Conservation (phyloP, 2,113 vertebrate genomes). For the Heterochromis multidens region DNA sequence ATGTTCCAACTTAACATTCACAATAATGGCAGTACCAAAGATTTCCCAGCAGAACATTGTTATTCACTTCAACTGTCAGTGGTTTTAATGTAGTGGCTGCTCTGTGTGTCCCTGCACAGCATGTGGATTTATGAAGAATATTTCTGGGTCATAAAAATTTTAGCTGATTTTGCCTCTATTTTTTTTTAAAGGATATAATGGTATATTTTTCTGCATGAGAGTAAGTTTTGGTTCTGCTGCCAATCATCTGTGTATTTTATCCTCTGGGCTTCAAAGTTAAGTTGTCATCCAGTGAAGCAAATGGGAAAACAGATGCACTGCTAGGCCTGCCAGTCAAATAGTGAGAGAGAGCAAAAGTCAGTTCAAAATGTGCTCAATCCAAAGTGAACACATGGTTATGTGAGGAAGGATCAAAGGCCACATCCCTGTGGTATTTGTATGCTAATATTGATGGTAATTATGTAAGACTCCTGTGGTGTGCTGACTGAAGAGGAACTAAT, state of each 20-base stretch:
- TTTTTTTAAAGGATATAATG: constrained; percentile 6
- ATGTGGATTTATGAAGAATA: not conserved
- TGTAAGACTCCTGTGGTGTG: not conserved
- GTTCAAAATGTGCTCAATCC: not conserved
- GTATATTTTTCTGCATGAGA: not conserved
- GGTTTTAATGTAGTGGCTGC: not conserved
- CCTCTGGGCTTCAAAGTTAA: not conserved
- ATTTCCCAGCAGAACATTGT: not conserved
- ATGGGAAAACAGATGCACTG: not conserved
- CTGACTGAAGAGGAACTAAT: constrained; percentile 7
- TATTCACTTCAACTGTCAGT: not conserved
- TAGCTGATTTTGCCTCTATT: constrained; percentile 42
- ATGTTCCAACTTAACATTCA: not conserved
- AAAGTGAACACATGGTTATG: constrained; percentile 5
- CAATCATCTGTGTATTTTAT: not conserved
- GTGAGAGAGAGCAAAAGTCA: not conserved
- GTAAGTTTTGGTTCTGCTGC: not conserved
- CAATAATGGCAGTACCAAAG: not conserved
- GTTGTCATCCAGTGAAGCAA: not conserved
- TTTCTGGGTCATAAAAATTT: constrained; percentile 62
- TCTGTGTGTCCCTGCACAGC: not conserved
- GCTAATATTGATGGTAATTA: constrained; percentile 25
- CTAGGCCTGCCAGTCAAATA: not conserved
- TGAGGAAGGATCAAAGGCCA: constrained; percentile 1
- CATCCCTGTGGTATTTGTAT: not conserved